These are phyloP conservation scores for Erebia ligea DNA, from an alignment of 2,888 invertebrate genomes.

Conservation along the genomic window DNA sequence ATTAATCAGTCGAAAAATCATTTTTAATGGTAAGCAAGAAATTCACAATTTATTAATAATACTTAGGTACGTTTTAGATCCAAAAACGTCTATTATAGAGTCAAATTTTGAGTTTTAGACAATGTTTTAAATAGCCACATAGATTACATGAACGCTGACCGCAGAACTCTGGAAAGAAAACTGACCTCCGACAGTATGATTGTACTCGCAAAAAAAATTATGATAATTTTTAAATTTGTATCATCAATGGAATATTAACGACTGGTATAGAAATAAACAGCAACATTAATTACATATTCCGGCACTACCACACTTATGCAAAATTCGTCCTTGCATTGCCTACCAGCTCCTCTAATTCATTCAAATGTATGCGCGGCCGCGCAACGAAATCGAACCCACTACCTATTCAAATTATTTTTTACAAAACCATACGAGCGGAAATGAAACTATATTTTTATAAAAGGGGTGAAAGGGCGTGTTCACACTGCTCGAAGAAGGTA, in stretches of 20 bases:
- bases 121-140: too few relatives aligned
- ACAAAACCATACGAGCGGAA: conserved; percentile 63
- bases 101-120: too few relatives aligned
- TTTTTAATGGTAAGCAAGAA: too few relatives aligned
- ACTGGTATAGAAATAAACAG: conserved; percentile 23
- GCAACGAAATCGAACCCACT: conserved; percentile 59
- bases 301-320: conserved; percentile 64
- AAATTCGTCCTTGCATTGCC: conserved; percentile 75
- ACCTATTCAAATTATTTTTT: conserved; percentile 66
- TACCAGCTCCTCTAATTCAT: conserved; percentile 71
- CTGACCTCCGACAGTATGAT: too few relatives aligned
- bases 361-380: conserved; percentile 68
- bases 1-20: too few relatives aligned
- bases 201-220: too few relatives aligned
- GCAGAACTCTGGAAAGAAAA: too few relatives aligned
- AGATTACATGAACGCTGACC: too few relatives aligned
- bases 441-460: conserved; percentile 55
- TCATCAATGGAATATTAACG: neutral
- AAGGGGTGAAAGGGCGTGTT: conserved; percentile 40
- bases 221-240: neutral
- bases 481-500: conserved; percentile 23
- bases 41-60: too few relatives aligned
- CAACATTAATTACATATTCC: conserved; percentile 53
- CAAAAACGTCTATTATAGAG: too few relatives aligned
- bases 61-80: too few relatives aligned